Percentiles rank a stretch among this genome's conserved stretches.
Evolutionary conservation across 1,140 invertebrate species (phyloP).

Genomic region (Monochamus saltuarius): DNA sequence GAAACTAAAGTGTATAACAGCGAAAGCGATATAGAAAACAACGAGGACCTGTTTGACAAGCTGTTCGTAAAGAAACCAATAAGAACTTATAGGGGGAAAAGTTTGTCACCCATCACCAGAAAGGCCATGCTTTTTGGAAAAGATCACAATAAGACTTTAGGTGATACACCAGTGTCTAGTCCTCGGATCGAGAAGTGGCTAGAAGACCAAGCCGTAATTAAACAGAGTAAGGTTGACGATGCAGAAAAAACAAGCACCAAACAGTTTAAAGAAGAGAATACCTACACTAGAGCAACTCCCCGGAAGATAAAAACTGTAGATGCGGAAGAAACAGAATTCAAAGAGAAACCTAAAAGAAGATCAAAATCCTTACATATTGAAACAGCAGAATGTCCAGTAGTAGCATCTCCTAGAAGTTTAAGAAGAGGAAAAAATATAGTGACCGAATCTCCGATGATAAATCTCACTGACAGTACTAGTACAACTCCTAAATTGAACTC

Average conservation of each 20-base stretch:
- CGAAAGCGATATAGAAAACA: slow-evolving; percentile 33
- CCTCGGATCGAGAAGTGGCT: slow-evolving; percentile 30
- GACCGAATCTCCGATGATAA: too few relatives aligned
- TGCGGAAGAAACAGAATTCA: neutral
- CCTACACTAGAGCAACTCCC: neutral
- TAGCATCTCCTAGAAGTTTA: neutral
- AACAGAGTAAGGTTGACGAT: neutral
- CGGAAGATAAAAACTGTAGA: neutral
- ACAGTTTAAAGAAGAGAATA: neutral
- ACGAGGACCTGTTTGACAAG: slow-evolving; percentile 40
- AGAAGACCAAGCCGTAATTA: slow-evolving; percentile 23
- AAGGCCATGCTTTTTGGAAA: neutral
- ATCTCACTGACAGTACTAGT: neutral
- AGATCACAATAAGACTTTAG: slow-evolving; percentile 22
- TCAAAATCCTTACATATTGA: neutral
- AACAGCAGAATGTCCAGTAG: neutral
- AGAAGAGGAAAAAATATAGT: neutral
- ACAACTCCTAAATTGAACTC: too few relatives aligned
- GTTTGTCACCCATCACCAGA: slow-evolving; percentile 19
- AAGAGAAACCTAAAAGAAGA: neutral
- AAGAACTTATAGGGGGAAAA: slow-evolving; percentile 29
- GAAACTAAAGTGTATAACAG: slow-evolving; percentile 40
- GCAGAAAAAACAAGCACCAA: neutral
- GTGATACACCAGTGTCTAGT: slow-evolving; percentile 16
- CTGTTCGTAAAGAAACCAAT: slow-evolving; percentile 50